Percentiles rank a stretch among this genome's conserved stretches.
Evolutionary conservation across 2,113 vertebrate genomes (phyloP).

Genomic region (Desmodus rotundus): DNA sequence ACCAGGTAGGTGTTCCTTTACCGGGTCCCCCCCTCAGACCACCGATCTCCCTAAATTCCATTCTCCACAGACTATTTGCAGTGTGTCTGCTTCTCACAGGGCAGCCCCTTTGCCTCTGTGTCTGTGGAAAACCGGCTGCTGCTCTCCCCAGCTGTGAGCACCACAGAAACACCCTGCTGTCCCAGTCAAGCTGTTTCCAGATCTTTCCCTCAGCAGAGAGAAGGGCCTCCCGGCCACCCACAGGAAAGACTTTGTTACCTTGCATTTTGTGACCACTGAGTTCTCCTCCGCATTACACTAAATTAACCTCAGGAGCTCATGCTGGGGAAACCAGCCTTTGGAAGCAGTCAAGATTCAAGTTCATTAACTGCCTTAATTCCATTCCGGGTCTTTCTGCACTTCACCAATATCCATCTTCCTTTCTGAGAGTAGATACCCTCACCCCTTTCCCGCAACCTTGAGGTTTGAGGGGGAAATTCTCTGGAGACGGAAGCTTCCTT

Average conservation of each 20-base stretch:
- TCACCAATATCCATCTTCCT: background rate
- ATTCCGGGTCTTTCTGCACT: background rate
- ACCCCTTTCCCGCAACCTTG: background rate
- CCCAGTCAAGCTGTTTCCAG: background rate
- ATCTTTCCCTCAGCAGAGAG: background rate
- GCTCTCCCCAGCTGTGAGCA: background rate
- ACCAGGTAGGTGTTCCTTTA: background rate
- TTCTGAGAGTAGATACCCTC: background rate
- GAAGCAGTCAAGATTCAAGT: background rate
- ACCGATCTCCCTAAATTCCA: background rate
- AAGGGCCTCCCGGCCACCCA: background rate
- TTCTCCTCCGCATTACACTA: background rate
- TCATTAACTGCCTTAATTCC: background rate
- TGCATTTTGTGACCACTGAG: background rate
- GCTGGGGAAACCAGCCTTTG: background rate
- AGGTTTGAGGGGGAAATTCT: background rate
- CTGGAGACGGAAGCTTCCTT: background rate
- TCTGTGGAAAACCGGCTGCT: background rate
- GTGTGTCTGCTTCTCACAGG: background rate
- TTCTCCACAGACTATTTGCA: background rate
- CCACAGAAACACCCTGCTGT: background rate
- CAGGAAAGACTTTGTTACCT: background rate
- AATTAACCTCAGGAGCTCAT: background rate
- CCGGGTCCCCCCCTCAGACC: background rate
- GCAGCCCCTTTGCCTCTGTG: background rate